Evolutionary conservation across 64 coral and sea anemone species (phyloP).

Genomic region (Exaiptasia diaphana): DNA sequence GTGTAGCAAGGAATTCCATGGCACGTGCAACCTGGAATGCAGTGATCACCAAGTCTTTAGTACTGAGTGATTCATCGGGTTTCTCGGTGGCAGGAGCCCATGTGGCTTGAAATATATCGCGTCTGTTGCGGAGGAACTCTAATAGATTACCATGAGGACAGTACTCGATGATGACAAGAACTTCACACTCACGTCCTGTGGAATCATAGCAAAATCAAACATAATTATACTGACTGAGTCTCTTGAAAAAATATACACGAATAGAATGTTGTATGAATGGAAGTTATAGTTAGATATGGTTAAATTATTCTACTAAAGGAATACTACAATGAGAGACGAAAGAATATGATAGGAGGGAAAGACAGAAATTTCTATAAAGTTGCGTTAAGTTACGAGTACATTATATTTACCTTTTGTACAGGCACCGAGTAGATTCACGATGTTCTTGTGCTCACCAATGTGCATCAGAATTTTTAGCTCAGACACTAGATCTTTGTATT

Average conservation of each 20-base stretch:
- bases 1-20: constrained; percentile 68
- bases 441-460: constrained; percentile 97
- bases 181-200: constrained; percentile 66
- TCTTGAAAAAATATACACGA: no score
- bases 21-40: constrained; percentile 76
- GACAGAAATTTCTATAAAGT: no score
- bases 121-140: constrained; percentile 70
- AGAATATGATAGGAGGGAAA: no score
- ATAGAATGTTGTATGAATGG: no score
- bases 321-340: no score
- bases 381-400: no score
- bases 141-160: constrained; percentile 79
- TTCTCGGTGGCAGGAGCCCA: constrained; percentile 80
- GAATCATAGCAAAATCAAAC: background rate
- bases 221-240: background rate
- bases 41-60: constrained; percentile 71
- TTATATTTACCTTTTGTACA: constrained; percentile 83
- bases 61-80: constrained; percentile 56
- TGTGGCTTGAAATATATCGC: constrained; percentile 61
- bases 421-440: constrained; percentile 88
- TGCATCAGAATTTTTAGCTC: constrained; percentile 96
- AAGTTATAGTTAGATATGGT: background rate
- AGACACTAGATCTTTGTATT: constrained; percentile 81
- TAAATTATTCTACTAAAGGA: background rate
- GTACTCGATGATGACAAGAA: constrained; percentile 80